Evolutionary conservation across 2,888 invertebrate species (phyloP).

Genomic region (Andrena bucephala): DNA sequence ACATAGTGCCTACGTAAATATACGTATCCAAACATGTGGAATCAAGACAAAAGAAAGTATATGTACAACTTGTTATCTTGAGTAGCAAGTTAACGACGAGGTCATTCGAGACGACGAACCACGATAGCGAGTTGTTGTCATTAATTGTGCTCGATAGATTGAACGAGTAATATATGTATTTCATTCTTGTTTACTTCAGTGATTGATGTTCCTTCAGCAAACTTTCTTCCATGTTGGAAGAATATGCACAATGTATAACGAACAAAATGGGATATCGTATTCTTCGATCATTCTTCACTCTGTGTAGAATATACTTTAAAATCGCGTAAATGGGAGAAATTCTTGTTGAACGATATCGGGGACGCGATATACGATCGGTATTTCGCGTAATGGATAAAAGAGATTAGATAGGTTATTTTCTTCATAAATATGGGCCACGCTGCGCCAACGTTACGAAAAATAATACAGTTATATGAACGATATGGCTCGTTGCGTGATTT

Average conservation of each 20-base stretch:
- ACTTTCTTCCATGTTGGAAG: no score
- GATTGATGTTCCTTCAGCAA: not conserved
- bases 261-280: no score
- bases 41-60: not conserved
- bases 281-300: not conserved
- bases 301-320: not conserved
- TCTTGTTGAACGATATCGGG: not conserved
- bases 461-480: not conserved
- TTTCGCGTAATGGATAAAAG: not conserved
- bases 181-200: not conserved
- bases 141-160: not conserved
- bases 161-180: not conserved
- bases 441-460: not conserved
- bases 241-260: no score
- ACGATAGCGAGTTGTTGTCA: not conserved
- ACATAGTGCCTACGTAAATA: no score
- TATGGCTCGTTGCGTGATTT: not conserved
- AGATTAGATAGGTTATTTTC: slow-evolving; percentile 16
- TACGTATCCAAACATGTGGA: no score
- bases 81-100: slow-evolving; percentile 18
- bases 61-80: slow-evolving; percentile 9
- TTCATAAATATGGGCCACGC: no score
- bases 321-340: not conserved
- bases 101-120: not conserved
- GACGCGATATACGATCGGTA: not conserved